phyloP scores from a whole-genome alignment of 2,113 vertebrate genomes.

The Actenoides hombroni region DNA sequence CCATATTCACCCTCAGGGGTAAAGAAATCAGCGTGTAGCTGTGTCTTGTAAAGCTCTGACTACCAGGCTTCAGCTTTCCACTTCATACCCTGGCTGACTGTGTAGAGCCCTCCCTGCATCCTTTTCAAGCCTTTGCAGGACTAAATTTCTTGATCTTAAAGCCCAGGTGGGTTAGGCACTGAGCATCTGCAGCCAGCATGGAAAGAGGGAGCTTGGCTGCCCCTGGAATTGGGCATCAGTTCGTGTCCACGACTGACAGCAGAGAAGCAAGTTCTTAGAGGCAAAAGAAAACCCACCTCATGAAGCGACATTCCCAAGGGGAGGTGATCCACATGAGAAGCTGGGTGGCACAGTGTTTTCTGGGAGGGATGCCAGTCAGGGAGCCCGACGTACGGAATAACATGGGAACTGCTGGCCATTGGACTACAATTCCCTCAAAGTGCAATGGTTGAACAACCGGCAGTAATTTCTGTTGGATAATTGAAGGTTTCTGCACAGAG shows the following conservation, averaged over 20 bases:
- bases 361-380: neutral
- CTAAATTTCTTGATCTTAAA: neutral
- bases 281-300: neutral
- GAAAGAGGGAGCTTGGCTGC: neutral
- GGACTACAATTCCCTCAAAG: neutral
- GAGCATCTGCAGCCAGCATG: neutral
- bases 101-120: neutral
- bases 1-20: slow-evolving; percentile 31
- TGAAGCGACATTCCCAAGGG: neutral
- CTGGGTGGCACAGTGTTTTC: neutral
- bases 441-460: neutral
- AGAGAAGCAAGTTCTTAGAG: neutral
- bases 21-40: slow-evolving; percentile 9
- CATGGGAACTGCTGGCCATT: fast-evolving
- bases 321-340: neutral
- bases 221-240: neutral
- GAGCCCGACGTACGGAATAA: neutral
- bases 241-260: neutral
- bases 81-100: neutral
- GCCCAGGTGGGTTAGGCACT: neutral
- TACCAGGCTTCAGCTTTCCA: neutral
- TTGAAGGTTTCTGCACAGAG: neutral
- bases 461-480: neutral
- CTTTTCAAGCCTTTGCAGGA: neutral
- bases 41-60: neutral